Conservation (phyloP, 2,888 invertebrate species). For the Tetranychus truncatus region DNA sequence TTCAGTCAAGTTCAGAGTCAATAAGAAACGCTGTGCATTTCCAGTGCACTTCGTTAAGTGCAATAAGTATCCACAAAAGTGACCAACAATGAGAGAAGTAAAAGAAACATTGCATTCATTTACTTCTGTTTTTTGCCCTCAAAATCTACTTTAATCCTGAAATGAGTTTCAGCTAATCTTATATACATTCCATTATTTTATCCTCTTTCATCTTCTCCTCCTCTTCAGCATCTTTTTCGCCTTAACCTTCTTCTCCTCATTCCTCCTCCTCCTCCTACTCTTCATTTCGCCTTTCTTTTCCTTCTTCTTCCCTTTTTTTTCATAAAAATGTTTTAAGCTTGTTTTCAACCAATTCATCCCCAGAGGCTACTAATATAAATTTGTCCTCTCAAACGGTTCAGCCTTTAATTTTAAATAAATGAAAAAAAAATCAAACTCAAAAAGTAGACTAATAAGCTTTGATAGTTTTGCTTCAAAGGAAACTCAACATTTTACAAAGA, state of each 20-base stretch:
- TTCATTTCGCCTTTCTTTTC: no score
- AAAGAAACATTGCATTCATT: not conserved
- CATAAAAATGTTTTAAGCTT: no score
- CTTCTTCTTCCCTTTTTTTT: no score
- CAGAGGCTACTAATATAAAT: not conserved
- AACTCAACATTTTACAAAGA: no score
- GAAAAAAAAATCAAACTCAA: not conserved
- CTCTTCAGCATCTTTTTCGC: not conserved
- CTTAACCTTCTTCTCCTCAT: not conserved
- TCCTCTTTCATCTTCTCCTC: not conserved
- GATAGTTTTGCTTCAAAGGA: not conserved
- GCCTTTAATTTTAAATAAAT: not conserved
- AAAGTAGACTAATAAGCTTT: not conserved
- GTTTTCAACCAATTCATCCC: not conserved
- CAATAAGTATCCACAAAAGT: no score
- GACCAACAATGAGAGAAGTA: no score
- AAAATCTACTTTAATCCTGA: not conserved
- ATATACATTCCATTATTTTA: not conserved
- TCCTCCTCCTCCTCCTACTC: not conserved
- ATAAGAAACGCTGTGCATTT: not conserved
- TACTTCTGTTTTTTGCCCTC: not conserved
- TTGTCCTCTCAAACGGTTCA: not conserved
- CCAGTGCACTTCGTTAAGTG: no score
- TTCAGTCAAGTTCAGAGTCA: not conserved
- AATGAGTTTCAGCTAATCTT: not conserved